Base-by-base conservation (phyloP, 2,888 invertebrate species). In the Prenolepis imparis region DNA sequence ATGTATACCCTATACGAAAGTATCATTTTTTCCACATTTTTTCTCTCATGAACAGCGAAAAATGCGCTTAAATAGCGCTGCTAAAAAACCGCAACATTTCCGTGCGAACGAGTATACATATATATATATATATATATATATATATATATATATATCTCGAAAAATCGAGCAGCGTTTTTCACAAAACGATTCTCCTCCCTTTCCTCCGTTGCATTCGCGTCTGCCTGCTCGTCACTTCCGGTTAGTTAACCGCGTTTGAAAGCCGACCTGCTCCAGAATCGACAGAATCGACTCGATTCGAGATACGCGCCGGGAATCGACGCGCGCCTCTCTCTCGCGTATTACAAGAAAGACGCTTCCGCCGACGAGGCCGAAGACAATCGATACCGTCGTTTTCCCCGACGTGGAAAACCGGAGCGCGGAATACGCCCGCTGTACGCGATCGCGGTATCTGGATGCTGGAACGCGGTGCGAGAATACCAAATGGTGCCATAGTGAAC, bases 171-270 rank as follows among this genome's bases (percentile, higher is more conserved):
- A 57, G 59, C 82, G 77, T 75, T 84, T 86, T 85, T 87, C 85
- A 78, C 84, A 85, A 86, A 86, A 82, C 70, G 90, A 90, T 91
- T 91, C 89, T 28, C 28, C 89, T 28, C 28, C 28, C 28, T 3
- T 28, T 28, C 1, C 28, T 8, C 84, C 85, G 83, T 80, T 83
- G 90, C 88, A 90, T 92, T 92, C 89, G 86, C 86, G 90, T 86
- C 92, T 90, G 92, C 90, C 91, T 89, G 87, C 87, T 90, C 91
- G 90, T 93, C 92, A 91, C 90, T 93, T 93, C 92, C 91, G 92
- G 92, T 93, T 93, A 92, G 93, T 93, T 93, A 93, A 92, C 92
- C 90, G 90, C 89, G 87, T 91, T 92, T 87, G 91, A 89, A 90
- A 89, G 88, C 81, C 84, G 84, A 15, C 84, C 75, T 64, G 15